These are phyloP conservation scores for Diadophis punctatus DNA, from an alignment of 2,113 vertebrate species.

Conservation along the genomic window DNA sequence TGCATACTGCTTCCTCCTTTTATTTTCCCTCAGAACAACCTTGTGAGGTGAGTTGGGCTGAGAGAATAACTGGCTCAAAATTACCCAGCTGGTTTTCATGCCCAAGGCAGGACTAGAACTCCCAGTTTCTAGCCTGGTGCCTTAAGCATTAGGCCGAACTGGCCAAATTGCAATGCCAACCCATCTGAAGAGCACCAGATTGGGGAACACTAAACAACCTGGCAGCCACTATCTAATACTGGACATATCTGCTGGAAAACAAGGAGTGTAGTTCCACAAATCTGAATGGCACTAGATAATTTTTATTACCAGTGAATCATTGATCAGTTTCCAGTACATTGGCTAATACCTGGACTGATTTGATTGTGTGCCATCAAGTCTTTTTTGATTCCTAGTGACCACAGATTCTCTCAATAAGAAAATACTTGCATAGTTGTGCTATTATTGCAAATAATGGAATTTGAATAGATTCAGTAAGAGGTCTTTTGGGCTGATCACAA, in stretches of 20 bases:
- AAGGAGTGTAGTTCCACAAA: background rate
- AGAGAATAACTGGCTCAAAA: background rate
- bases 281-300: background rate
- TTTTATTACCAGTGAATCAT: background rate
- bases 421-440: background rate
- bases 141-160: background rate
- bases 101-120: background rate
- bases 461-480: background rate
- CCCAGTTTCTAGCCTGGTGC: background rate
- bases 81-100: background rate
- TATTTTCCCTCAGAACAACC: background rate
- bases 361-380: background rate
- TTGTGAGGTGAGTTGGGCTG: background rate
- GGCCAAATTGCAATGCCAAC: background rate
- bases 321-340: background rate
- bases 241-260: background rate
- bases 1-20: background rate
- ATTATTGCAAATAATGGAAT: background rate
- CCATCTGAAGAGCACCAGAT: background rate
- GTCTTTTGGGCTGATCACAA: background rate
- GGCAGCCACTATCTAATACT: background rate
- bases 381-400: background rate
- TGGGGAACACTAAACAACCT: background rate
- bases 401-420: background rate
- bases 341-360: background rate